Base-by-base conservation (phyloP, 2,113 vertebrate genomes). In the Bufo gargarizans region DNA sequence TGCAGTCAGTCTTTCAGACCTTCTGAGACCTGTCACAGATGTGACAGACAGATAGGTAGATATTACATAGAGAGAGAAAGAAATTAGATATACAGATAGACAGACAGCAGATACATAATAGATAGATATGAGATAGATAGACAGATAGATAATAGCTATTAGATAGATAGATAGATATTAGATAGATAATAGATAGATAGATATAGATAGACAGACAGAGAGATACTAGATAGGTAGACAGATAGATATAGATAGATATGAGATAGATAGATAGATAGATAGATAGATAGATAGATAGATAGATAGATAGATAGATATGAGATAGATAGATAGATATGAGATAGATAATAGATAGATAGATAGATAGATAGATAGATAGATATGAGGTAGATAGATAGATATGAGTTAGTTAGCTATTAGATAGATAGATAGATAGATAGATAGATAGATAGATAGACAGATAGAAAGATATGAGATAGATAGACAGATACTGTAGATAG, bases 1-100 rank as follows among this genome's bases (percentile, higher is more conserved):
- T 33, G 33, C 33, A 33, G 33, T 33, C 33, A 33, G 1, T 33
- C 33, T 33, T 33, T 33, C 33, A 33, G 33, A 33, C 33, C 33
- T 33, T 33, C 33, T 33, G 1, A 33, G 1, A 33, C 33, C 33
- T 33, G 33, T 33, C 33, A 33, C 33, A 33, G 33, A 1, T 9
- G 59, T 4, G 20, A 13, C n/a, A 43, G 67, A 71, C 43, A 33
- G 67, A 71, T 71, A 71, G 67, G 43, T 71, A 71, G 67, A 71
- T 71, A 33, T n/a, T 33, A 33, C 22, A 71, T 71, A 71, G 67
- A 71, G 33, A 33, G 33, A 71, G 67, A 71, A 33, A 71, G 63
- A 67, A 22, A 67, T 1, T 72, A 72, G 69, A 72, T 72, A 72
- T 33, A 72, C 47, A 72, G 69, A 72, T 72, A 72, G 69, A 72